These are phyloP conservation scores for Drosophila multiciliata DNA, from an alignment of 2,888 invertebrate species.

Conservation along the genomic window DNA sequence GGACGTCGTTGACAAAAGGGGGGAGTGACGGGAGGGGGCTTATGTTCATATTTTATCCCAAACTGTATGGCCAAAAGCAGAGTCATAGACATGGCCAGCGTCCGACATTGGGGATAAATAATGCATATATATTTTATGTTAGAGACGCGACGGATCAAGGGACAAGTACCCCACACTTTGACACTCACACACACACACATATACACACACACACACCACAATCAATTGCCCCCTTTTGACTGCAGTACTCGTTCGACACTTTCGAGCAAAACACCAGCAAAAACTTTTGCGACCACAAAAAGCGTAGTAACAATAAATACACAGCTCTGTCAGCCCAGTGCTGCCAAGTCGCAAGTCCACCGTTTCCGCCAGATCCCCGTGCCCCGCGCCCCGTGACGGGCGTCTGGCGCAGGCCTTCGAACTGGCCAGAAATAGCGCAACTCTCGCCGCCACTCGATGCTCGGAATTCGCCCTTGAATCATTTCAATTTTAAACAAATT, in stretches of 20 bases:
- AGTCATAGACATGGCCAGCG: slow-evolving; percentile 39
- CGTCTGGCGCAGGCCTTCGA: slow-evolving; percentile 21
- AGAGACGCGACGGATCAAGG: slow-evolving; percentile 55
- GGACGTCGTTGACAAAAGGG: slow-evolving; percentile 28
- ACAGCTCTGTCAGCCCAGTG: slow-evolving; percentile 45
- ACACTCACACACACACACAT: not conserved
- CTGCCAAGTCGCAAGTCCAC: not conserved
- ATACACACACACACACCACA: not conserved
- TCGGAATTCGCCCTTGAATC: slow-evolving; percentile 79
- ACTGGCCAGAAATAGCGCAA: slow-evolving; percentile 45
- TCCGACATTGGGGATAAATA: slow-evolving; percentile 64
- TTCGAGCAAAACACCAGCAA: slow-evolving; percentile 38
- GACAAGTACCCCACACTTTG: slow-evolving; percentile 18
- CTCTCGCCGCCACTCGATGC: slow-evolving; percentile 32
- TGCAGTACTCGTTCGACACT: slow-evolving; percentile 25
- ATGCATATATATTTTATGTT: slow-evolving; percentile 76
- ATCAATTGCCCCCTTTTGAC: not conserved
- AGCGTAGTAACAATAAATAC: slow-evolving; percentile 77
- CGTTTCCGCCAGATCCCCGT: not conserved
- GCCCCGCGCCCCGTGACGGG: slow-evolving; percentile 17
- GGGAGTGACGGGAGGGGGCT: not conserved
- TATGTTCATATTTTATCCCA: slow-evolving; percentile 70
- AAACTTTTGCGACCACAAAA: slow-evolving; percentile 60
- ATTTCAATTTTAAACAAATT: slow-evolving; percentile 82
- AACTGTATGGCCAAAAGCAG: slow-evolving; percentile 26